phyloP scores from a whole-genome alignment of 2,797 vertebrate genomes.

The Sphenodon punctatus region DNA sequence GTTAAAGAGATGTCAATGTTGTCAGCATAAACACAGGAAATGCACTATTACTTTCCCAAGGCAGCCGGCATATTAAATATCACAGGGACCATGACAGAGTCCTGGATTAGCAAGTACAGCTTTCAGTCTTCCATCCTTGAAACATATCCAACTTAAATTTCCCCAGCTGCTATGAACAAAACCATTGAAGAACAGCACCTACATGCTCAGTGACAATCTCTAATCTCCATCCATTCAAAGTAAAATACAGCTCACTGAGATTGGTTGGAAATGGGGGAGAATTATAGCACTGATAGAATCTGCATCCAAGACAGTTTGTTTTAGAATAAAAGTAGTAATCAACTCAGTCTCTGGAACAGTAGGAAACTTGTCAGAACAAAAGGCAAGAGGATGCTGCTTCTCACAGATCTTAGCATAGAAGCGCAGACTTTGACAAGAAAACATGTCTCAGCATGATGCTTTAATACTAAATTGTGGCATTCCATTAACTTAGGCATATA shows the following conservation, averaged over 20 bases:
- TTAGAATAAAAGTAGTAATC: not conserved
- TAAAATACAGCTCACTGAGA: not conserved
- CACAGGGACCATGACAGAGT: not conserved
- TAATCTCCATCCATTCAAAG: not conserved
- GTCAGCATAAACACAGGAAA: slow-evolving; percentile 10
- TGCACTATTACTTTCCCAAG: slow-evolving; percentile 11
- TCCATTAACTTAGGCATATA: not conserved
- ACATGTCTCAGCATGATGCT: not conserved
- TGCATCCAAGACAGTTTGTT: not conserved
- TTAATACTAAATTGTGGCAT: not conserved
- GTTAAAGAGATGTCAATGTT: slow-evolving; percentile 27
- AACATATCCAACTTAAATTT: not conserved
- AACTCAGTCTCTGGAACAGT: not conserved
- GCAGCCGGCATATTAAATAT: not conserved
- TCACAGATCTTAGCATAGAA: not conserved
- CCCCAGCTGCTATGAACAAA: not conserved
- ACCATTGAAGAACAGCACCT: not conserved
- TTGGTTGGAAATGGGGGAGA: not conserved
- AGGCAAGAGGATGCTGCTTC: not conserved
- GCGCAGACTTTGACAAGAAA: not conserved
- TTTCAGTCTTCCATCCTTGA: slow-evolving; percentile 11
- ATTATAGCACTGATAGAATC: not conserved
- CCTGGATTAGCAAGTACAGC: not conserved
- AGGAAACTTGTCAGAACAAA: not conserved
- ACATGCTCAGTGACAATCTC: not conserved